Conservation (phyloP, 1,140 invertebrate genomes). For the Nasonia giraulti region DNA sequence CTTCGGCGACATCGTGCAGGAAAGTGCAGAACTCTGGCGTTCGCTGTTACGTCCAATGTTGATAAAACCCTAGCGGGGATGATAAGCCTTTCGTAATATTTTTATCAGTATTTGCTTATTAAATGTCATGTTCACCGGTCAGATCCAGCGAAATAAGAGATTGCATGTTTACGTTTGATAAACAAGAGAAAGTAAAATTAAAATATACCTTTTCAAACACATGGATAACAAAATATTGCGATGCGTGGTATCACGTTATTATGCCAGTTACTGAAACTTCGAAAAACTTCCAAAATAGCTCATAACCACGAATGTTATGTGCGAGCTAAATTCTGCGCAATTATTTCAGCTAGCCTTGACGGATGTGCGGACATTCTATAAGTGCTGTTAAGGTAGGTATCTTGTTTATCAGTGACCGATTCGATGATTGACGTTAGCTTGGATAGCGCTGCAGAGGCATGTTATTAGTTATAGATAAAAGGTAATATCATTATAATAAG, state of each 20-base stretch:
- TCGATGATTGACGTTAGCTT: background rate
- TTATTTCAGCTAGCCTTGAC: background rate
- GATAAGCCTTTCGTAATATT: conserved; percentile 15
- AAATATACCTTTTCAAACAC: no score
- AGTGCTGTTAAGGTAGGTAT: background rate
- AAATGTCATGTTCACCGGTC: background rate
- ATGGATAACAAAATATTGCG: no score
- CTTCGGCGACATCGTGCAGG: conserved; percentile 43
- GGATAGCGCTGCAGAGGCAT: background rate
- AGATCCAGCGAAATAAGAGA: background rate
- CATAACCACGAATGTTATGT: background rate
- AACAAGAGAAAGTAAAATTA: no score
- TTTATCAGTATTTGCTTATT: no score
- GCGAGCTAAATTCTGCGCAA: no score
- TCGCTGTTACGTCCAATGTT: background rate
- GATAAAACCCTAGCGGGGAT: background rate
- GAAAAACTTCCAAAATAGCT: background rate
- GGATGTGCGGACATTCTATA: background rate
- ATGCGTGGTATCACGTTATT: no score
- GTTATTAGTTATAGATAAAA: no score
- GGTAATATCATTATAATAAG: no score
- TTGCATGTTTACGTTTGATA: no score
- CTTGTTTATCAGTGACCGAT: background rate
- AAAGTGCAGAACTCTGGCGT: background rate
- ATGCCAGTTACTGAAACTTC: background rate